Evolutionary conservation across 2,888 invertebrate species (phyloP).

Genomic region (Stratiomys singularior): DNA sequence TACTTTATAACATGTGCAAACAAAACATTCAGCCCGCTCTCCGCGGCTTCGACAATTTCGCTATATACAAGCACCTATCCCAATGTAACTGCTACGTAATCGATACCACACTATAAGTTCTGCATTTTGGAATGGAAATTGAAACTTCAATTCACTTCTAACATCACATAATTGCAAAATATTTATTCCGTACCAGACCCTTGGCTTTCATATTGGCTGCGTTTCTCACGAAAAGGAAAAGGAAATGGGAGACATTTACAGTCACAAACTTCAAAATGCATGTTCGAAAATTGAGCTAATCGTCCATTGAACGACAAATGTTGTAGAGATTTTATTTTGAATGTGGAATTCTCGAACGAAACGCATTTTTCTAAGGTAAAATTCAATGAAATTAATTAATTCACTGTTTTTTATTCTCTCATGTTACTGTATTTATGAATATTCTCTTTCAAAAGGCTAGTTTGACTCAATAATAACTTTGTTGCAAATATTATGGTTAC

Average conservation of each 20-base stretch:
- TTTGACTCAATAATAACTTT: too few relatives aligned
- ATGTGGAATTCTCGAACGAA: too few relatives aligned
- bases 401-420: too few relatives aligned
- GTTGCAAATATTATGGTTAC: too few relatives aligned
- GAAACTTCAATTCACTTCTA: constrained; percentile 25
- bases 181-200: constrained; percentile 75
- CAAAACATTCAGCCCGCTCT: constrained; percentile 15
- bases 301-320: constrained; percentile 36
- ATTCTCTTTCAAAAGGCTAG: too few relatives aligned
- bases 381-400: too few relatives aligned
- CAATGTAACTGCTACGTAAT: too few relatives aligned
- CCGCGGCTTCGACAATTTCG: not conserved
- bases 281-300: not conserved
- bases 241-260: constrained; percentile 54
- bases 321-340: too few relatives aligned
- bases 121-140: not conserved
- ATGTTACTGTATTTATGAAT: too few relatives aligned
- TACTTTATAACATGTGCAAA: constrained; percentile 22
- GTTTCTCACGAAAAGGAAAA: constrained; percentile 66
- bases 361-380: too few relatives aligned
- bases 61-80: not conserved
- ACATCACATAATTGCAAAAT: constrained; percentile 30
- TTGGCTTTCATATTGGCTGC: constrained; percentile 83
- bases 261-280: constrained; percentile 11
- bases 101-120: not conserved